Conservation (phyloP, 2,888 invertebrate genomes). For the Cerceris ruficornis region DNA sequence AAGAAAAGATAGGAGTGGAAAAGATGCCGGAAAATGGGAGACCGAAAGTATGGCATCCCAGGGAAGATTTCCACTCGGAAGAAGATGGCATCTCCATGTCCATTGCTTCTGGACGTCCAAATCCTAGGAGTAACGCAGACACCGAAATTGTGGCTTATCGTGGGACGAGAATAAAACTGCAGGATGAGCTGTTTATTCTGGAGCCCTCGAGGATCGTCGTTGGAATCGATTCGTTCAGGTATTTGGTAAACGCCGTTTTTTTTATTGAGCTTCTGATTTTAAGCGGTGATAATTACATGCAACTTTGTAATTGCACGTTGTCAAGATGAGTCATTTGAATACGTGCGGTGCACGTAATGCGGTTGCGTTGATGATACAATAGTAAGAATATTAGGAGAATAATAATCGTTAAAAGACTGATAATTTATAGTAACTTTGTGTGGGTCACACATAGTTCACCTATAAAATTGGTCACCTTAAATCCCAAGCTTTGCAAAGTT, state of each 20-base stretch:
- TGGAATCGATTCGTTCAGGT: slow-evolving; percentile 56
- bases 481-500: too few relatives aligned
- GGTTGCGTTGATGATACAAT: too few relatives aligned
- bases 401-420: too few relatives aligned
- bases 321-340: too few relatives aligned
- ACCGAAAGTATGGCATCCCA: slow-evolving; percentile 66
- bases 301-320: neutral
- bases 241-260: slow-evolving; percentile 13
- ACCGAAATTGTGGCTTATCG: slow-evolving; percentile 51
- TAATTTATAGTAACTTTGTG: too few relatives aligned
- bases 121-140: neutral
- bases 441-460: too few relatives aligned
- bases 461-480: too few relatives aligned
- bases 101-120: slow-evolving; percentile 50
- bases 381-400: too few relatives aligned
- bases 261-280: neutral
- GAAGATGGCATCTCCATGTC: slow-evolving; percentile 69
- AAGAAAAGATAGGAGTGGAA: slow-evolving; percentile 25
- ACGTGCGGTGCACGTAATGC: too few relatives aligned
- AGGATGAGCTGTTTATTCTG: slow-evolving; percentile 45
- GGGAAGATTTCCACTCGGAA: slow-evolving; percentile 50
- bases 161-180: slow-evolving; percentile 38
- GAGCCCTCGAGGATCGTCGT: slow-evolving; percentile 56
- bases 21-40: slow-evolving; percentile 33
- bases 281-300: neutral